Conservation (phyloP, 2,797 vertebrate species). For the Melanotaenia parkinsoni region DNA sequence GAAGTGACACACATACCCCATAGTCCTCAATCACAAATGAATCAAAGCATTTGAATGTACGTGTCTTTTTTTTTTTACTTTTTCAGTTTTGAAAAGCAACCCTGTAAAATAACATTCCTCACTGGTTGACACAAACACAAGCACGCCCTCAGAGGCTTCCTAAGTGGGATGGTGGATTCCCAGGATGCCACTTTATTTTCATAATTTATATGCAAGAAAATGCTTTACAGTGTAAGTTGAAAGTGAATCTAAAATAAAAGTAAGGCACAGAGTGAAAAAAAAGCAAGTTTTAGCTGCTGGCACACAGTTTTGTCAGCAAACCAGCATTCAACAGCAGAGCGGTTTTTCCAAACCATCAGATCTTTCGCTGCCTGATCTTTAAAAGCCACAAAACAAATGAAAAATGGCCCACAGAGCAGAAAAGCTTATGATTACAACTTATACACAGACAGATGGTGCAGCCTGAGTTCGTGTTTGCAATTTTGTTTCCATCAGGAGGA, state of each 20-base stretch:
- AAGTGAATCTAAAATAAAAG: conserved; percentile 28
- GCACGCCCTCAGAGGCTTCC: conserved; percentile 14
- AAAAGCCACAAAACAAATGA: conserved; percentile 80
- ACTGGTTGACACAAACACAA: conserved; percentile 17
- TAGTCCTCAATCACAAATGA: conserved; percentile 25
- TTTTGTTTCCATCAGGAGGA: conserved; percentile 66
- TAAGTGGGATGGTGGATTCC: neutral
- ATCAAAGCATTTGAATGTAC: neutral
- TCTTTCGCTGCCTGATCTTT: conserved; percentile 67
- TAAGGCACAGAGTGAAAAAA: conserved; percentile 7
- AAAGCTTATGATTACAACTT: conserved; percentile 81
- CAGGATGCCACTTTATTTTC: conserved; percentile 5
- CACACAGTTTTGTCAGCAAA: conserved; percentile 48
- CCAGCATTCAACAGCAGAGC: conserved; percentile 55
- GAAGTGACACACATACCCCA: conserved; percentile 9
- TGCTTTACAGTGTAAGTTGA: neutral
- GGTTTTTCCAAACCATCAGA: conserved; percentile 70
- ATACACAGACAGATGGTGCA: conserved; percentile 67
- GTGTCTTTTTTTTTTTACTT: conserved; percentile 5
- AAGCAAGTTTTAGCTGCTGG: conserved; percentile 34
- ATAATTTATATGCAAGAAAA: neutral
- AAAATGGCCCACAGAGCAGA: conserved; percentile 72
- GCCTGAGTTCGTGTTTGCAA: conserved; percentile 66
- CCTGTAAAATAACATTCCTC: conserved; percentile 17
- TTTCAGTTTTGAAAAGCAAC: conserved; percentile 15